Base-by-base conservation (phyloP, 2,797 vertebrate genomes). In the Harpagifer antarcticus region DNA sequence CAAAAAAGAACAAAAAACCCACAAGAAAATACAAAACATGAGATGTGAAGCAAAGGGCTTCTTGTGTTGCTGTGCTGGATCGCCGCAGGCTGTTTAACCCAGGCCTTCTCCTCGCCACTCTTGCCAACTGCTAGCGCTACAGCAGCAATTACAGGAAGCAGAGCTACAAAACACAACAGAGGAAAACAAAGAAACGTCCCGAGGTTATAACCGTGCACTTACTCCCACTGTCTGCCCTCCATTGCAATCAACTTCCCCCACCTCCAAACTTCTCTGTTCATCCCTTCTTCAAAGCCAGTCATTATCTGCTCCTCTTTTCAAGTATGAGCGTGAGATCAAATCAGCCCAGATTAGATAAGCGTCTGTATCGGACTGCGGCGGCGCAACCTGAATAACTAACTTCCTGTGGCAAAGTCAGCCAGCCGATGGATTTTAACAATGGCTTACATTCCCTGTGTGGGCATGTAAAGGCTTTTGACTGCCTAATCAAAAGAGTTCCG, bases 11-110 rank as follows among this genome's bases (percentile, higher is more conserved):
- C 16, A 82, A 56, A 78, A 79, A 13, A 37, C 83, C 80, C 83
- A 69, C 27, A 75, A 89, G 81, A 78, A 88, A 89, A 92, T 43
- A 89, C 75, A 90, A 90, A 91, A 90, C 85, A 89, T 89, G 90
- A 93, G 90, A 90, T 52, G 55, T 45, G 68, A 81, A 84, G 86
- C 72, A 79, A 78, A 88, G 84, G 88, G 74, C 86, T 88, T 88
- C 68, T 81, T 9, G 69, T 54, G 60, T 67, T 74, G 76, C 75
- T 74, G 73, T 33, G 79, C 67, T 70, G 56, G 68, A 42, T 79
- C 53, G 91, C 92, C 71, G 57, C 15, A 15, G 91, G 91, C 90
- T 79, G 80, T 91, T 82, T 84, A 83, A 91, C 84, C 82, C 77
- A 42, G 76, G 74, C 84, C 87, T 72, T 74, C 88, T 89, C 77